Percentiles rank a stretch among this genome's conserved stretches.
Conservation (phyloP, 2,888 invertebrate species). For the Drosophila aldrichi region DNA sequence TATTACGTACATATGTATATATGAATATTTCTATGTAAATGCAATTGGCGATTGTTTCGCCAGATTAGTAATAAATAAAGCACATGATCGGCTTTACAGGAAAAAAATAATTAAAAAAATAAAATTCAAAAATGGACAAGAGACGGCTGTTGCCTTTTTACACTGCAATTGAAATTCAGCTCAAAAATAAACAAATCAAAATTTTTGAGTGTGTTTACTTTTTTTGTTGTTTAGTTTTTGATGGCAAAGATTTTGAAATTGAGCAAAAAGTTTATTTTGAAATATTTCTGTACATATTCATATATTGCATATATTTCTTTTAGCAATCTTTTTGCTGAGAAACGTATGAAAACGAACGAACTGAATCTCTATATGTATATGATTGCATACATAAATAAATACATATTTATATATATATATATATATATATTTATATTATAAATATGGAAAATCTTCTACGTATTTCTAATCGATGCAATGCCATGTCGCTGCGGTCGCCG, state of each 20-base stretch:
- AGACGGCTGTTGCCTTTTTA: conserved; percentile 9
- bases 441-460: conserved; percentile 5
- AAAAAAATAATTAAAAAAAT: background rate
- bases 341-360: background rate
- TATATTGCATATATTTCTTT: background rate
- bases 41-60: conserved; percentile 8
- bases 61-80: conserved; percentile 41
- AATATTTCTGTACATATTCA: background rate
- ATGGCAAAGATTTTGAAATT: background rate
- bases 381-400: background rate
- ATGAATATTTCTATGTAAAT: background rate
- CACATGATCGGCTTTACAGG: conserved; percentile 7
- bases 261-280: background rate
- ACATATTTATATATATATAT: background rate
- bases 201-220: background rate
- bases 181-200: background rate
- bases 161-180: conserved; percentile 9
- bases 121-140: conserved; percentile 4
- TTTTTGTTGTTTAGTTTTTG: background rate
- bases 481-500: conserved; percentile 23
- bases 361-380: background rate
- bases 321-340: background rate
- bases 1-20: background rate
- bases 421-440: background rate
- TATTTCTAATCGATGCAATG: conserved; percentile 16